Evolutionary conservation across 1,140 invertebrate genomes (phyloP), one percentile per base, ranked within the genome.

Genomic region (Drosophila jambulina): DNA sequence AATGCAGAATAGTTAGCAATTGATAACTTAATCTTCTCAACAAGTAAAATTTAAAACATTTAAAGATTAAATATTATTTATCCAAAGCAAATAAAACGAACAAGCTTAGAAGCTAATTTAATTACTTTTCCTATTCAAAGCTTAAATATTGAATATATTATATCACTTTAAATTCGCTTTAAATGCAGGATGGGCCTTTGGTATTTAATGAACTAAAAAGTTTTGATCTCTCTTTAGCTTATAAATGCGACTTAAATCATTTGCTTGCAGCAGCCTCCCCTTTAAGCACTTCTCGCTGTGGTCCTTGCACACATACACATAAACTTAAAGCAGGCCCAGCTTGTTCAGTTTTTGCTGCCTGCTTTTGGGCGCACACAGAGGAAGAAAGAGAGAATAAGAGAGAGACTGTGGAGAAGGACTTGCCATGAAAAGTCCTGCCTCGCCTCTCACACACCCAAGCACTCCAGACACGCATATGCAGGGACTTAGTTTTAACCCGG

Each of bases 401-500:
- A 23, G 15, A 2, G n/a, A 13, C 4, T 0, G 12, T 8, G 29
- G 8, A 21, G 19, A 54, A 36, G 32, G 51, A 36, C 51, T 36
- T 36, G 9, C 51, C 51, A 23, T 54, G 15, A 45, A 42, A 36
- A 25, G 29, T 49, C 48, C 34, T 54, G 45, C 61, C 40, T 56
- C 60, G 36, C 27, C 42, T 45, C 21, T 45, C 53, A 49, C 75
- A 42, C 58, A 67, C 4, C 17, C 29, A 63, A 29, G 68, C 43
- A 64, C 60, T 60, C 80, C 56, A 64, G 77, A 74, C 77, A 80
- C 77, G 77, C 80, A 78, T 87, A 83, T 83, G 77, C 80, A 74
- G 46, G 70, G 77, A 78, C 85, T 88, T 80, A 88, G 77, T 84
- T 80, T 79, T 82, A 80, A 70, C 85, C 86, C 63, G 81, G 61